A percentile compares a stretch with the other conserved stretches of the same genome.
These are phyloP conservation scores for Zele albiditarsus DNA, from an alignment of 2,888 invertebrate species.

Conservation along the genomic window DNA sequence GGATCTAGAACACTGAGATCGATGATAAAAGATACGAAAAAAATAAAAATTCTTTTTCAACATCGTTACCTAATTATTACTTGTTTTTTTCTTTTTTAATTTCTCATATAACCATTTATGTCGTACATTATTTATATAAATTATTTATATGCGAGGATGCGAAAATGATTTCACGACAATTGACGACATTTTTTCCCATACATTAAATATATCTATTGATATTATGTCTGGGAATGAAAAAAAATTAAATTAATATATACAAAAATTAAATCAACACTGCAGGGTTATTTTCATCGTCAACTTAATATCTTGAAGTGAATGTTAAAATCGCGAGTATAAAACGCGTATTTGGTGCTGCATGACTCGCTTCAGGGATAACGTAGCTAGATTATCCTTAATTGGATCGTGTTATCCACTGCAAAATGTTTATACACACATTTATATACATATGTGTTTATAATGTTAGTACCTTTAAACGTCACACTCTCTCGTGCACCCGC, in stretches of 20 bases:
- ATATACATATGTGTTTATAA: conserved; percentile 11
- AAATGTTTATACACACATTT: conserved; percentile 11
- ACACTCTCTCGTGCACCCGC: conserved; percentile 20
- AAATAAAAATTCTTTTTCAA: background rate
- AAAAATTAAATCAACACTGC: conserved; percentile 9
- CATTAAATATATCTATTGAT: background rate
- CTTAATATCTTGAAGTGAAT: conserved; percentile 7
- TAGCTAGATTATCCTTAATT: conserved; percentile 58
- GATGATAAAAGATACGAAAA: conserved; percentile 23
- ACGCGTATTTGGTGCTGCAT: conserved; percentile 44
- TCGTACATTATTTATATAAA: background rate
- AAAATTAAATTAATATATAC: background rate
- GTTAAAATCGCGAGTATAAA: conserved; percentile 6
- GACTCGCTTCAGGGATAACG: conserved; percentile 40
- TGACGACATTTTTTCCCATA: background rate
- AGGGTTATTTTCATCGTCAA: conserved; percentile 36
- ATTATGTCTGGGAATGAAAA: background rate
- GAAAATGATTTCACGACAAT: conserved; percentile 17
- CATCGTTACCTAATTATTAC: conserved; percentile 23
- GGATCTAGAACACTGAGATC: conserved; percentile 42
- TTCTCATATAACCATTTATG: background rate
- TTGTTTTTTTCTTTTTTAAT: background rate
- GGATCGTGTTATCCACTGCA: conserved; percentile 53
- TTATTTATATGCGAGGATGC: background rate
- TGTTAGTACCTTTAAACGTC: conserved; percentile 20